Evolutionary conservation across 2,113 vertebrate species (phyloP).

Genomic region (Gallinago jamesoni): DNA sequence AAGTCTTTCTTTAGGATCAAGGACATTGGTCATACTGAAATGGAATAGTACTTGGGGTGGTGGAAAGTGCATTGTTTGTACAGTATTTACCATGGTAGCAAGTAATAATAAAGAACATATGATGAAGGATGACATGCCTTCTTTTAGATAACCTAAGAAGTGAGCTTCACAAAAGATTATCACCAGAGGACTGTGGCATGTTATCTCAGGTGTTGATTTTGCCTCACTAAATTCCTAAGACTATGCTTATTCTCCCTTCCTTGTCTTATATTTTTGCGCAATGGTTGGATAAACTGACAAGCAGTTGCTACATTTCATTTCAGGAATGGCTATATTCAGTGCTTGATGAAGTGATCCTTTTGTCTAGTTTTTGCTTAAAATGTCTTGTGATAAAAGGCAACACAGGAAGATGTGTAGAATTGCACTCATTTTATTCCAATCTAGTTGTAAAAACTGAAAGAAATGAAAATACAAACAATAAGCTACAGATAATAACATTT

Average conservation of each 20-base stretch:
- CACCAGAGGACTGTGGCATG: not conserved
- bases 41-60: not conserved
- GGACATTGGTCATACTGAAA: not conserved
- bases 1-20: not conserved
- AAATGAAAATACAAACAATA: not conserved
- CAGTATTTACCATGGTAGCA: not conserved
- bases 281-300: not conserved
- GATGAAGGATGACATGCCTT: not conserved
- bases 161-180: not conserved
- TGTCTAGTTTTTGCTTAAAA: not conserved
- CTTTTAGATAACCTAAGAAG: not conserved
- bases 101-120: not conserved
- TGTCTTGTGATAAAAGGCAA: not conserved
- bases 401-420: not conserved
- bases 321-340: not conserved
- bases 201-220: not conserved
- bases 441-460: not conserved
- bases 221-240: not conserved
- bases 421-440: not conserved
- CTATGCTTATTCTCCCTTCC: not conserved
- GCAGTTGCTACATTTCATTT: not conserved
- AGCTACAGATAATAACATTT: not conserved
- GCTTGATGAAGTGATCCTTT: slow-evolving; percentile 8
- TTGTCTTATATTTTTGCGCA: not conserved
- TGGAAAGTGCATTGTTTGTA: not conserved